A percentile compares a stretch with the other conserved stretches of the same genome.
These are phyloP conservation scores for Apoda limacodes DNA, from an alignment of 2,888 invertebrate genomes.

Conservation along the genomic window DNA sequence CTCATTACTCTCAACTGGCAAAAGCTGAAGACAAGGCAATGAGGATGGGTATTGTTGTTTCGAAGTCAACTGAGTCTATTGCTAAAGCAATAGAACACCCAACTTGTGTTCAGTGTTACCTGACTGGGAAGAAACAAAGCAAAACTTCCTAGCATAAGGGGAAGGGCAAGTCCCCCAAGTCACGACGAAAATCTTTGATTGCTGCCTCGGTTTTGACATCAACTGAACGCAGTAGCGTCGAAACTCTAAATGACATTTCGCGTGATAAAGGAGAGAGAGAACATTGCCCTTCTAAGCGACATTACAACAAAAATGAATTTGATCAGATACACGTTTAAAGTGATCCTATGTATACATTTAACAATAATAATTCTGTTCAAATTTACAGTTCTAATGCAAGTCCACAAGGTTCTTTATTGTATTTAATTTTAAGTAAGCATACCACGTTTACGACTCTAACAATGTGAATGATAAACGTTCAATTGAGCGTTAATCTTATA, in stretches of 20 bases:
- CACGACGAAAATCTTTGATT: conserved; percentile 46
- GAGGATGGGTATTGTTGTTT: conserved; percentile 67
- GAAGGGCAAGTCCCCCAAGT: conserved; percentile 73
- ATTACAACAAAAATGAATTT: conserved; percentile 41
- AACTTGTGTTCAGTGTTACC: conserved; percentile 80
- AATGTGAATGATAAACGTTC: too few relatives aligned
- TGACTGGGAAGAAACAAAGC: conserved; percentile 71
- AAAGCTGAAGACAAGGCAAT: conserved; percentile 64
- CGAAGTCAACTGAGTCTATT: conserved; percentile 67
- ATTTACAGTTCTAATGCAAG: too few relatives aligned
- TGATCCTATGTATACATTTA: too few relatives aligned
- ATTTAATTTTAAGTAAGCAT: too few relatives aligned
- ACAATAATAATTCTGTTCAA: too few relatives aligned
- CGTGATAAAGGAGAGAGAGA: conserved; percentile 28
- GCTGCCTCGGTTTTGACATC: conserved; percentile 46
- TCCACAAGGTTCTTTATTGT: too few relatives aligned
- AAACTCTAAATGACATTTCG: conserved; percentile 47
- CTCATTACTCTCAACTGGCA: conserved; percentile 60
- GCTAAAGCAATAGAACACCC: conserved; percentile 73
- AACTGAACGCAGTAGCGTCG: conserved; percentile 58
- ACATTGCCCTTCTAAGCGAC: conserved; percentile 44
- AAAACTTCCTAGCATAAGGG: conserved; percentile 76
- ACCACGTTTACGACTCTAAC: too few relatives aligned
- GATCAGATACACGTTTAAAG: conserved; percentile 73
- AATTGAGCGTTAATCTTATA: too few relatives aligned